These are phyloP conservation scores for Apamea epomidion DNA, from an alignment of 2,888 invertebrate genomes.

Conservation along the genomic window DNA sequence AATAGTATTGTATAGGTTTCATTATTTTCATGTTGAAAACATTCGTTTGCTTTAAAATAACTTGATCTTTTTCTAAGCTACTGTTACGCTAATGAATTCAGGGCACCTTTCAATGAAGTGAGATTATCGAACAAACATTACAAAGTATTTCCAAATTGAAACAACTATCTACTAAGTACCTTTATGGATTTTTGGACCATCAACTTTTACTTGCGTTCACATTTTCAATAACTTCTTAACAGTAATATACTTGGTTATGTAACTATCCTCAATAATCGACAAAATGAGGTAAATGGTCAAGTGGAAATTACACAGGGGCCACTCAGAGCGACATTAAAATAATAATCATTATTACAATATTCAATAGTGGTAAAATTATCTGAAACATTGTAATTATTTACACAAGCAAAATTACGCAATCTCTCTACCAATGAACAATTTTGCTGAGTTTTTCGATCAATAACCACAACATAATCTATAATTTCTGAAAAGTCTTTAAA, in stretches of 20 bases:
- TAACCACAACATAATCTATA: neutral
- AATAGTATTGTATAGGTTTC: neutral
- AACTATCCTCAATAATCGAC: slow-evolving; percentile 7
- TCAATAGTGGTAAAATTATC: neutral
- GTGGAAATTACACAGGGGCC: neutral
- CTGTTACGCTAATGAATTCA: neutral
- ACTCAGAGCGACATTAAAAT: slow-evolving; percentile 7
- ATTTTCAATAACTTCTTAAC: neutral
- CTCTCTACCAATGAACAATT: no score
- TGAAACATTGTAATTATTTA: slow-evolving; percentile 7
- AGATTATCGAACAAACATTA: neutral
- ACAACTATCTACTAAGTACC: neutral
- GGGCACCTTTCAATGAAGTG: neutral
- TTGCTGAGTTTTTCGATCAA: neutral
- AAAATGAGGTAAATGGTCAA: slow-evolving; percentile 20
- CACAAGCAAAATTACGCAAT: slow-evolving; percentile 28
- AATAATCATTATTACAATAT: slow-evolving; percentile 26
- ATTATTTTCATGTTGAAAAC: neutral
- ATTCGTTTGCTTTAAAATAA: neutral
- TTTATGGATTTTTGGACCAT: neutral
- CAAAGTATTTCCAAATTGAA: neutral
- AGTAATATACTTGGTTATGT: slow-evolving; percentile 22
- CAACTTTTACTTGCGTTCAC: slow-evolving; percentile 19
- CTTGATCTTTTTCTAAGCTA: neutral
- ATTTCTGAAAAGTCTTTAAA: no score